These are phyloP conservation scores for Diplodus sargus DNA, from an alignment of 2,797 vertebrate genomes.

Conservation along the genomic window DNA sequence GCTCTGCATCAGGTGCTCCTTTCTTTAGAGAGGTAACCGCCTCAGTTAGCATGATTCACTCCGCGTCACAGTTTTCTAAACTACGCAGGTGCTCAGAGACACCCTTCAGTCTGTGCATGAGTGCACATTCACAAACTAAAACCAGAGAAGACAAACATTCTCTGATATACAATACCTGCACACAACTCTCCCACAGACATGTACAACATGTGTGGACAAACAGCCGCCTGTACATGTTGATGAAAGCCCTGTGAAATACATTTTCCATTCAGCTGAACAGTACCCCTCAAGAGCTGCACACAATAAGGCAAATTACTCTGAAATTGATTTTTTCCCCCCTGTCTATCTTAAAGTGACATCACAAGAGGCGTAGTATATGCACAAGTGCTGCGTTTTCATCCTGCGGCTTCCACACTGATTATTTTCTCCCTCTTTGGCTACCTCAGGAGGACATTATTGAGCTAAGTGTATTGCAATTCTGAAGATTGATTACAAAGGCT, in stretches of 20 bases:
- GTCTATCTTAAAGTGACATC: conserved; percentile 28
- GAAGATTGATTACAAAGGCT: conserved; percentile 65
- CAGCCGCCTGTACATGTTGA: not conserved
- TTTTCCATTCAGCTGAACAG: conserved; percentile 32
- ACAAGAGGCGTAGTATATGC: conserved; percentile 1
- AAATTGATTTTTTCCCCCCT: conserved; percentile 24
- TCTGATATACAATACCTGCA: not conserved
- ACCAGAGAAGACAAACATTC: not conserved
- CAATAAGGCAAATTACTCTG: conserved; percentile 32
- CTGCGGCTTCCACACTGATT: conserved; percentile 56
- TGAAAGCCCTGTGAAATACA: conserved; percentile 19
- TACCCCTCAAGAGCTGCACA: conserved; percentile 10
- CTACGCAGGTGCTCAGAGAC: conserved; percentile 50
- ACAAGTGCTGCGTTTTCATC: conserved; percentile 28
- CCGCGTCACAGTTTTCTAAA: conserved; percentile 6
- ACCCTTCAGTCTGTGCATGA: conserved; percentile 23
- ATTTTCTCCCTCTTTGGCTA: conserved; percentile 49
- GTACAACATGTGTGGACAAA: not conserved
- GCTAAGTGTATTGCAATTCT: conserved; percentile 58
- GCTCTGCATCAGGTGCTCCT: conserved; percentile 63
- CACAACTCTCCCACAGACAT: not conserved
- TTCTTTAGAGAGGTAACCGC: conserved; percentile 36
- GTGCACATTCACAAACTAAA: conserved; percentile 22
- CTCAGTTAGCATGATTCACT: conserved; percentile 48
- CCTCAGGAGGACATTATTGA: conserved; percentile 48